Evolutionary conservation across 2,797 vertebrate genomes (phyloP), one percentile per base, ranked within the genome.

Genomic region (Enteromius fasciolatus): DNA sequence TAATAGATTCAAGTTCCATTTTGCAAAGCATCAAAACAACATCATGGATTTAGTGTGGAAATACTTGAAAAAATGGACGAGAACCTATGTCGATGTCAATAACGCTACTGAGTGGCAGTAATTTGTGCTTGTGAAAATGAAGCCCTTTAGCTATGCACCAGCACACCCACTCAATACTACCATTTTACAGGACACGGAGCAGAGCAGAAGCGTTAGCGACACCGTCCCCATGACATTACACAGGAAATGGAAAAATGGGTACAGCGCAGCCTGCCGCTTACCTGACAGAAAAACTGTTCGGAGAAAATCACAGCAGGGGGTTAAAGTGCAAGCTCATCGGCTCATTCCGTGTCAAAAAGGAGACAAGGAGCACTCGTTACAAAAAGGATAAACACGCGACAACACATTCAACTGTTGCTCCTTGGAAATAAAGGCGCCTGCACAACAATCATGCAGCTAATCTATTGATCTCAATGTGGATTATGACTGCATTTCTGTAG

Each of bases 61-160:
- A 66, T 18, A 68, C 46, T 63, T 25, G 5, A 72, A 66, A 41
- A 69, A 28, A 64, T 18, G 1, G 63, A 72, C 15, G n/a, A 52
- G n/a, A 64, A 74, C 44, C 76, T 41, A 61, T 69, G 70, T 70
- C n/a, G 25, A 70, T 68, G 81, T 77, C 77, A 76, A 39, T 84
- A 70, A 46, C 20, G 3, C 76, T 63, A 82, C 36, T 82, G 70
- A 85, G 57, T 59, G 76, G 50, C 23, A 72, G 63, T 84, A 85
- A 87, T 85, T 83, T 84, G 83, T 76, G 44, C 69, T 78, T 79
- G 69, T 80, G 75, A 78, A 87, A 85, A 87, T 85, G 41, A 75
- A 87, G 88, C 81, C 80, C 81, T 86, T 86, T 86, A 86, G 70
- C 78, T 48, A 80, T 68, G 86, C 70, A 73, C 87, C 78, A 87